These are phyloP conservation scores for Silurus aristotelis DNA, from an alignment of 2,797 vertebrate genomes.

Conservation along the genomic window DNA sequence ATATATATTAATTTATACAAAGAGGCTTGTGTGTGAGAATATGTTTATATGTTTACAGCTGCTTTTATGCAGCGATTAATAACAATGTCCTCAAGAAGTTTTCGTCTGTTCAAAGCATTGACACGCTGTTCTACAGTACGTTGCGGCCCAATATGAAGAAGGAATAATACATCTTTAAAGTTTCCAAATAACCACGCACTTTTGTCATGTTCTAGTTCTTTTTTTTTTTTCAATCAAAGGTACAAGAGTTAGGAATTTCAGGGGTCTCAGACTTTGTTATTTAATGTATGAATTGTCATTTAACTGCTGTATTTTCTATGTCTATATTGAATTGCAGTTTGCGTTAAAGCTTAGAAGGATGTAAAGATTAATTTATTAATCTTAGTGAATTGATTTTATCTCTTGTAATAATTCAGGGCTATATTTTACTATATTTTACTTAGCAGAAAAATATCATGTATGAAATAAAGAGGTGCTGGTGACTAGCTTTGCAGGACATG, in stretches of 20 bases:
- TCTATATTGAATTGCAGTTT: neutral
- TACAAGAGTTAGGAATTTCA: neutral
- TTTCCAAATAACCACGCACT: neutral
- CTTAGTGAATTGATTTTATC: conserved; percentile 15
- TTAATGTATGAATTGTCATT: neutral
- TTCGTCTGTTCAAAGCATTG: neutral
- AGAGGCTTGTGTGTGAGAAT: neutral
- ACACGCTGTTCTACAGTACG: neutral
- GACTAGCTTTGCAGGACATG: neutral
- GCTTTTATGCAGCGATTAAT: neutral
- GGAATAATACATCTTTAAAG: neutral
- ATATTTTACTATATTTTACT: too few relatives aligned
- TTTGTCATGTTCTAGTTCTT: neutral
- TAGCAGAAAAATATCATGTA: neutral
- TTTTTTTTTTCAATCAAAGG: neutral
- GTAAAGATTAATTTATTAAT: neutral
- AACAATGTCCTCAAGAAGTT: neutral
- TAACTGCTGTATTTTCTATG: neutral
- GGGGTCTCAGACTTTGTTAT: neutral
- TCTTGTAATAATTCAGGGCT: neutral
- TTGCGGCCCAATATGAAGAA: neutral
- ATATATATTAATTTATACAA: too few relatives aligned
- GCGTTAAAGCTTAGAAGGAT: neutral
- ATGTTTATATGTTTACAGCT: neutral
- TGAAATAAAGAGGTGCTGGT: neutral